These are phyloP conservation scores for Zaprionus gabonicus DNA, from an alignment of 1,140 invertebrate species.

Conservation along the genomic window DNA sequence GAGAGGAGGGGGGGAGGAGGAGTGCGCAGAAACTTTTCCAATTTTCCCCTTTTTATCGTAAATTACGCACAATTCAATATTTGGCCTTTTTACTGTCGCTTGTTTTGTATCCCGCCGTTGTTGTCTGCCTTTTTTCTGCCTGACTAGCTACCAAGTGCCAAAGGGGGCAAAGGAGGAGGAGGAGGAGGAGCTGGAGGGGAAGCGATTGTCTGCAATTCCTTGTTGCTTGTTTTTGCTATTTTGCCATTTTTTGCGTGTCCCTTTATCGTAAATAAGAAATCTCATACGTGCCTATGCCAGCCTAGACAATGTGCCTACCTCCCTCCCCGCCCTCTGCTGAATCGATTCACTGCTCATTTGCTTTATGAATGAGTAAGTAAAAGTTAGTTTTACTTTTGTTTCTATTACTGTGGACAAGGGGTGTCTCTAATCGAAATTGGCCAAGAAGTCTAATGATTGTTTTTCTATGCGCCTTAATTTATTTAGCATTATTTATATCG, in stretches of 20 bases:
- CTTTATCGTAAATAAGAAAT: constrained; percentile 84
- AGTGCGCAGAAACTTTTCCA: constrained; percentile 74
- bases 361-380: constrained; percentile 70
- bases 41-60: constrained; percentile 84
- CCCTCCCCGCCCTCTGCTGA: not conserved
- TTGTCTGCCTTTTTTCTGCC: constrained; percentile 78
- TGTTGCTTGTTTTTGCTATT: constrained; percentile 64
- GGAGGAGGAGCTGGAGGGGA: not conserved
- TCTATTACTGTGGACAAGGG: constrained; percentile 1
- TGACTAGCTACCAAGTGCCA: constrained; percentile 57
- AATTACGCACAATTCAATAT: constrained; percentile 84
- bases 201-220: constrained; percentile 45
- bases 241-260: constrained; percentile 77
- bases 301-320: constrained; percentile 24
- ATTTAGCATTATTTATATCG: constrained; percentile 73
- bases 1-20: not conserved
- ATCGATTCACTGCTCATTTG: constrained; percentile 38
- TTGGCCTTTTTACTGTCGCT: constrained; percentile 78
- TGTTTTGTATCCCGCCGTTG: constrained; percentile 62
- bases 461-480: constrained; percentile 71
- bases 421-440: constrained; percentile 71
- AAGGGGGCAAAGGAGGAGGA: not conserved
- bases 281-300: constrained; percentile 73
- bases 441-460: constrained; percentile 73
- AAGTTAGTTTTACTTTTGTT: constrained; percentile 74